Evolutionary conservation across 1,140 invertebrate species (phyloP).

Genomic region (Nymphalis io): DNA sequence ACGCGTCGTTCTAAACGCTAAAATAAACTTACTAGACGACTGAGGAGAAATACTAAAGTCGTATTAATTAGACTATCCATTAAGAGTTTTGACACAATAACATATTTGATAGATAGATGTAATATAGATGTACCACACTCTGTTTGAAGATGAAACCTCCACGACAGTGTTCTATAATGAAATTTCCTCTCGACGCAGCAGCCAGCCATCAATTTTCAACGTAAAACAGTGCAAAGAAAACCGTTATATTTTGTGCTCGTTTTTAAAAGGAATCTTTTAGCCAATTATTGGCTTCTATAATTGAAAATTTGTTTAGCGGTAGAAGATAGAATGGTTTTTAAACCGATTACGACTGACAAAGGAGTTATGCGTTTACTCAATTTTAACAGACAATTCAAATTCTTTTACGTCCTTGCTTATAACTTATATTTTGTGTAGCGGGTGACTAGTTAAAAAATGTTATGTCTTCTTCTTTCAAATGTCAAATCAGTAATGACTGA

Average conservation of each 20-base stretch:
- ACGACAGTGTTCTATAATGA: background rate
- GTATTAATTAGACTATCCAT: too few relatives aligned
- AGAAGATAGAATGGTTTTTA: background rate
- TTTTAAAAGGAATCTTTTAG: background rate
- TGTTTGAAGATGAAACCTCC: conserved; percentile 2
- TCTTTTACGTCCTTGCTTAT: too few relatives aligned
- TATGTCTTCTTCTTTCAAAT: too few relatives aligned
- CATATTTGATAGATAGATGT: background rate
- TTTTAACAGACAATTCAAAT: too few relatives aligned
- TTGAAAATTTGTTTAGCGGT: background rate
- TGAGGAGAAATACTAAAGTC: too few relatives aligned
- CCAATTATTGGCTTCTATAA: background rate
- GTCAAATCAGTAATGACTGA: too few relatives aligned
- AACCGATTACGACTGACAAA: background rate
- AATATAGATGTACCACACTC: background rate
- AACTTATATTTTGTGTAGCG: too few relatives aligned
- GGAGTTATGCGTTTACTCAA: background rate
- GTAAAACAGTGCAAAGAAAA: conserved; percentile 9
- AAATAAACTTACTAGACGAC: too few relatives aligned
- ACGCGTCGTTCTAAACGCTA: too few relatives aligned
- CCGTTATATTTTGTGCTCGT: background rate
- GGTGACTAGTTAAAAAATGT: too few relatives aligned
- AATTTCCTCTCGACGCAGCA: conserved; percentile 1
- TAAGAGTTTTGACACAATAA: too few relatives aligned
- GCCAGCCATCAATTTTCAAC: background rate